Percentiles rank a stretch among this genome's conserved stretches.
Conservation (phyloP, 2,797 vertebrate genomes). For the Selene dorsalis region DNA sequence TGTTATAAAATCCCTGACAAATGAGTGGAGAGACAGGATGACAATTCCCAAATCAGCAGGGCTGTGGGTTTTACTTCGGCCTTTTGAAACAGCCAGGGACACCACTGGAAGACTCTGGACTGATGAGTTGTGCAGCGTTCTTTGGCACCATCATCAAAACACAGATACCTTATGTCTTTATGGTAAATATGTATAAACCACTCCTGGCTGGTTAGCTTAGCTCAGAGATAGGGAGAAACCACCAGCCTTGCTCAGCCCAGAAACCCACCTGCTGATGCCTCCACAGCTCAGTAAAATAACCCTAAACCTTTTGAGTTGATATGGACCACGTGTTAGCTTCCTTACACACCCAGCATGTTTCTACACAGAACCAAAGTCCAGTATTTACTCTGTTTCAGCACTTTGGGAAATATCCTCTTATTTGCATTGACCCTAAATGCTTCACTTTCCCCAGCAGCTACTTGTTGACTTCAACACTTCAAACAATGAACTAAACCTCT, state of each 20-base stretch:
- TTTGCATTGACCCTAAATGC: not conserved
- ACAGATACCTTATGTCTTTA: not conserved
- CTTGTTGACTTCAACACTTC: not conserved
- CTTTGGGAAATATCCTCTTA: not conserved
- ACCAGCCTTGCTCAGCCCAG: not conserved
- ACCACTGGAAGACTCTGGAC: too few species aligned
- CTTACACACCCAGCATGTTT: not conserved
- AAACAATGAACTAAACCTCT: not conserved
- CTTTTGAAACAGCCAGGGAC: too few species aligned
- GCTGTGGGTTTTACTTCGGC: too few species aligned
- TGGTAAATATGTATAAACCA: too few species aligned
- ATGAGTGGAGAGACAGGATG: too few species aligned
- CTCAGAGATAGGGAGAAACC: not conserved
- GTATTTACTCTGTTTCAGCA: not conserved
- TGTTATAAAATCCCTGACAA: too few species aligned
- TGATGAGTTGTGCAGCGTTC: too few species aligned
- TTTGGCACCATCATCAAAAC: too few species aligned
- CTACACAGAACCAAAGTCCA: not conserved
- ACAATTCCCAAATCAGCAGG: too few species aligned
- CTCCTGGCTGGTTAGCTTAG: too few species aligned
- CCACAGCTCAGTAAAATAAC: not conserved
- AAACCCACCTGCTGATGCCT: not conserved
- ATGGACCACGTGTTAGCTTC: not conserved
- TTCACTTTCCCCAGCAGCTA: not conserved
- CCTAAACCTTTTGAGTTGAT: not conserved